A percentile compares a stretch with the other conserved stretches of the same genome.
Conservation (phyloP, 1,140 invertebrate species). For the Danaus melanippus region DNA sequence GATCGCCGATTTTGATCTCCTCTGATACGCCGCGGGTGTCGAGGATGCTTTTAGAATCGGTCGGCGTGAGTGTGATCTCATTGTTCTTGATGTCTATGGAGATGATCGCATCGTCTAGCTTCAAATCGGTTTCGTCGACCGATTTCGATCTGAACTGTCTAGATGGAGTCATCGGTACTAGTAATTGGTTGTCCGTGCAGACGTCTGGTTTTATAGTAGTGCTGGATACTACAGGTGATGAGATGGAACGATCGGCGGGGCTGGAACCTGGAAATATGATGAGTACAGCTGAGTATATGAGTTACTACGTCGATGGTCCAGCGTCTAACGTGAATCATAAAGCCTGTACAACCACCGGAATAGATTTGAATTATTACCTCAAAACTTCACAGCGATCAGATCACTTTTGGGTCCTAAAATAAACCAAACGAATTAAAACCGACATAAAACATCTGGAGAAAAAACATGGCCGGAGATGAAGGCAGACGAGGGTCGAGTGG, state of each 20-base stretch:
- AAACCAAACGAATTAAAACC: conserved; percentile 27
- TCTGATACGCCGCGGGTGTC: conserved; percentile 24
- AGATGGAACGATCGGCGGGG: conserved; percentile 58
- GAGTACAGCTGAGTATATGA: not conserved
- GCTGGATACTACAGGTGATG: conserved; percentile 55
- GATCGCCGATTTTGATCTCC: conserved; percentile 51
- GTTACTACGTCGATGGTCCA: not conserved
- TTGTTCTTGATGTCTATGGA: conserved; percentile 55
- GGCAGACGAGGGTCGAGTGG: no score
- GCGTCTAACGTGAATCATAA: not conserved
- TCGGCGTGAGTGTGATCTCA: conserved; percentile 61
- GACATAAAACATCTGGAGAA: no score
- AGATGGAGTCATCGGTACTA: conserved; percentile 44
- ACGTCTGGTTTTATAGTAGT: conserved; percentile 43
- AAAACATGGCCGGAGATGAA: not conserved
- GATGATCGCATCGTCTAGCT: conserved; percentile 54
- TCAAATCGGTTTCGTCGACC: conserved; percentile 52
- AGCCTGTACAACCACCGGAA: conserved; percentile 26
- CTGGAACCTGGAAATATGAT: conserved; percentile 52
- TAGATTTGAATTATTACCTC: conserved; percentile 36
- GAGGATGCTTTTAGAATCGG: conserved; percentile 38
- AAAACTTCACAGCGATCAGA: conserved; percentile 39
- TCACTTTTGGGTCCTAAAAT: conserved; percentile 49
- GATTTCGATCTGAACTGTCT: conserved; percentile 63
- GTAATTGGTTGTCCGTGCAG: conserved; percentile 48